These are phyloP conservation scores for Hypomecis atomaria DNA, from an alignment of 2,888 invertebrate genomes.

Conservation along the genomic window DNA sequence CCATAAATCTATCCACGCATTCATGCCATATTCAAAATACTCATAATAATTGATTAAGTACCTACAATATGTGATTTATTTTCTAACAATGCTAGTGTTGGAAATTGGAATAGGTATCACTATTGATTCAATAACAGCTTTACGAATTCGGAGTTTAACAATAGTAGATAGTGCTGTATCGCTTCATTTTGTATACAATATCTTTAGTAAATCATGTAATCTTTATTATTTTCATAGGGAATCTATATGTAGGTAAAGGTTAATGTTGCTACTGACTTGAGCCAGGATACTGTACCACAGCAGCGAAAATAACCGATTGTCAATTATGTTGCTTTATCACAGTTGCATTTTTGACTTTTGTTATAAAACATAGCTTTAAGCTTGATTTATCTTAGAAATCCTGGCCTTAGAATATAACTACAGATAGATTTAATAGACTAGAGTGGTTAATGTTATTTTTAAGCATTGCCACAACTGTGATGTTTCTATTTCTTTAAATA, in stretches of 20 bases:
- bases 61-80: neutral
- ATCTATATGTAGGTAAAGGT: neutral
- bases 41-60: neutral
- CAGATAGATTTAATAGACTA: conserved; percentile 20
- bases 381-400: conserved; percentile 26
- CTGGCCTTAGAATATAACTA: conserved; percentile 18
- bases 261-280: conserved; percentile 33
- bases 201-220: neutral
- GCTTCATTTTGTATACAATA: neutral
- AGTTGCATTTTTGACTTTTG: conserved; percentile 31
- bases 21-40: neutral
- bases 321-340: conserved; percentile 31
- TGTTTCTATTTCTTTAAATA: neutral
- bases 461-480: conserved; percentile 11
- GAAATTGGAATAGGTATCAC: conserved; percentile 3
- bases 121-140: neutral
- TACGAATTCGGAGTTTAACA: neutral
- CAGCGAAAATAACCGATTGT: conserved; percentile 20
- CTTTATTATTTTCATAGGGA: no score
- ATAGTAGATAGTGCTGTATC: neutral
- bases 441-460: conserved; percentile 6
- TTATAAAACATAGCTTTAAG: conserved; percentile 27
- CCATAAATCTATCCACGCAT: no score
- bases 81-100: neutral
- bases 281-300: conserved; percentile 26